Evolutionary conservation across 37 sponge, comb jelly and placozoan genomes (phyloP).

Genomic region (Halisarca cf. caerulea): DNA sequence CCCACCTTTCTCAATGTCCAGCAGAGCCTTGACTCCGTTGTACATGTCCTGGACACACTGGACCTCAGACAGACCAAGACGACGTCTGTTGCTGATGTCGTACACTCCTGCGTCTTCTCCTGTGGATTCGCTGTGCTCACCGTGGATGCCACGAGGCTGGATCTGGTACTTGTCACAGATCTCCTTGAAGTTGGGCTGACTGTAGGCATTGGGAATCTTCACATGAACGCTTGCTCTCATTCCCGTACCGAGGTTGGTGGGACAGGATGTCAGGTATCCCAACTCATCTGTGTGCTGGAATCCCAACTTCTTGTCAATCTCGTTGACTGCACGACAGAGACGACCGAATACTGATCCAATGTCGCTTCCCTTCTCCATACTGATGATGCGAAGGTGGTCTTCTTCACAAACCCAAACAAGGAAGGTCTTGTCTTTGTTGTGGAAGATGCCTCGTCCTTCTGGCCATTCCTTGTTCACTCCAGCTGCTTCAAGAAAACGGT

Average conservation of each 20-base stretch:
- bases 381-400: slow-evolving; percentile 83
- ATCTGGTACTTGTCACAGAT: slow-evolving; percentile 58
- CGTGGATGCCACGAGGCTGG: slow-evolving; percentile 83
- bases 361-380: slow-evolving; percentile 87
- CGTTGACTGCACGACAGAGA: slow-evolving; percentile 59
- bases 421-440: slow-evolving; percentile 75
- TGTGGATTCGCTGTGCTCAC: slow-evolving; percentile 67
- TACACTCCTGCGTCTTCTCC: slow-evolving; percentile 66
- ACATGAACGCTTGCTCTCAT: slow-evolving; percentile 83
- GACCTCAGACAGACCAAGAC: slow-evolving; percentile 89
- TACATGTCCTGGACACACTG: slow-evolving; percentile 82
- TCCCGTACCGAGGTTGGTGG: slow-evolving; percentile 84
- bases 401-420: slow-evolving; percentile 74
- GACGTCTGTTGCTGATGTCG: slow-evolving; percentile 81
- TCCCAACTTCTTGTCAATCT: slow-evolving; percentile 12
- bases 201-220: slow-evolving; percentile 51
- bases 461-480: slow-evolving; percentile 89
- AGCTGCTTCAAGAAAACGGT: slow-evolving; percentile 64
- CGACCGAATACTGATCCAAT: slow-evolving; percentile 73
- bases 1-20: slow-evolving; percentile 35
- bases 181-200: slow-evolving; percentile 55
- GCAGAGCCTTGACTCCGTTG: slow-evolving; percentile 85
- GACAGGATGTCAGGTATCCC: slow-evolving; percentile 73
- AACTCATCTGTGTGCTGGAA: slow-evolving; percentile 49
- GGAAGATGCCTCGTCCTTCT: slow-evolving; percentile 68